phyloP scores from a whole-genome alignment of 2,888 invertebrate species.

The Cantharis rustica region DNA sequence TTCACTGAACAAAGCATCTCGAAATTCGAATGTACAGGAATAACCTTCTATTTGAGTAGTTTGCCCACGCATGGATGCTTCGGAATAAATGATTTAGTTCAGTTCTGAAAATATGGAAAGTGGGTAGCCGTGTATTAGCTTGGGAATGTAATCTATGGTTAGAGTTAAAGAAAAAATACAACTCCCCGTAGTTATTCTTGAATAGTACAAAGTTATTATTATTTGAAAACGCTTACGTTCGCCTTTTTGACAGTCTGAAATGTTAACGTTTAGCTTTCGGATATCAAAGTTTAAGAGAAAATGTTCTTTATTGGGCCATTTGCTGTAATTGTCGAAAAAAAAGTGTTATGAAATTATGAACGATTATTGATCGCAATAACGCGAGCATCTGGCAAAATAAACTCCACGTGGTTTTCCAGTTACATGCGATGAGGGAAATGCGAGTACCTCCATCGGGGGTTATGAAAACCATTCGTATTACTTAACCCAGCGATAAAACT shows the following conservation, averaged over 20 bases:
- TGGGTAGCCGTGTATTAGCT: slow-evolving; percentile 47
- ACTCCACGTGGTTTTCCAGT: slow-evolving; percentile 21
- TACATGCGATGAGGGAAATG: slow-evolving; percentile 32
- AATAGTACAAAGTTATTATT: not conserved
- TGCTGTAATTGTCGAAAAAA: not conserved
- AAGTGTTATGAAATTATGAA: not conserved
- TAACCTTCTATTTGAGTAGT: slow-evolving; percentile 39
- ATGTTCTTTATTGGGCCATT: not conserved
- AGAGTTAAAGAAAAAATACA: slow-evolving; percentile 24
- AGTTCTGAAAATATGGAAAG: slow-evolving; percentile 51
- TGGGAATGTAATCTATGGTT: slow-evolving; percentile 33
- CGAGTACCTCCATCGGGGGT: slow-evolving; percentile 48
- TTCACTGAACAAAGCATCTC: slow-evolving; percentile 43
- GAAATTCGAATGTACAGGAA: slow-evolving; percentile 41
- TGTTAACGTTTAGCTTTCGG: not conserved
- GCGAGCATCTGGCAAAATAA: slow-evolving; percentile 25
- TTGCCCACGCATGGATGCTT: slow-evolving; percentile 42
- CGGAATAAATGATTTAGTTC: slow-evolving; percentile 47
- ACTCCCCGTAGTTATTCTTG: not conserved
- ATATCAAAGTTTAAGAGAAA: not conserved
- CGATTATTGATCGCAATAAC: slow-evolving; percentile 10
- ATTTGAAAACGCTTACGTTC: not conserved
- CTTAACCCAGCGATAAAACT: slow-evolving; percentile 61
- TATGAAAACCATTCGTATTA: slow-evolving; percentile 60
- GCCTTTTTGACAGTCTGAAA: not conserved